Base-by-base conservation (phyloP, 2,113 vertebrate species). In the Telmatochromis bifrenatus region DNA sequence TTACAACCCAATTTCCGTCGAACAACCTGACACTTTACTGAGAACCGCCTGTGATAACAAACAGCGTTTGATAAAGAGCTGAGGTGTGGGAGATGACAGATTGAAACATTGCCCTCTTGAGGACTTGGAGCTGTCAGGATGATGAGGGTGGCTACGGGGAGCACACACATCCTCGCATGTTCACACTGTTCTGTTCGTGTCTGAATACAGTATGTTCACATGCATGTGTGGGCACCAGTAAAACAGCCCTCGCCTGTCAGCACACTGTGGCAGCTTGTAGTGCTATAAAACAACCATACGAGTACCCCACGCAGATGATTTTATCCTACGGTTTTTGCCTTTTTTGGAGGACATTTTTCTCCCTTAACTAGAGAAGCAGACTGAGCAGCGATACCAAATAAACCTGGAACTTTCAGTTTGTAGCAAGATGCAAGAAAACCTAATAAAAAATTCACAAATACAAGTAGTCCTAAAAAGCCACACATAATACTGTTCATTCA, bases 21-120 rank as follows among this genome's bases (percentile, higher is more conserved):
- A 62, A 82, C 56, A 79, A 90, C 84, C 49, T 81, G 89, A 90
- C 70, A 84, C 82, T 73, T 88, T 23, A 77, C 35, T 65, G 37
- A 87, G 45, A 62, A 81, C 4, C 49, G 82, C 84, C 54, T 21
- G 84, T 14, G 56, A 82, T 79, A 42, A 83, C 65, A 70, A 84
- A 73, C 37, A 23, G n/a, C 33, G 47, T 62, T 21, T 13, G 19
- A 45, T 53, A 31, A 56, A 84, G 83, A 80, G 60, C 51, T 8
- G 58, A 47, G 53, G 42, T 51, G 60, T 49, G 19, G 79, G 45
- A 7, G 82, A 6, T 79, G 91, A 85, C 85, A 87, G 75, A 79
- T n/a, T 39, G 49, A 84, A 77, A 19, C 5, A 19, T 60, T 70
- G 12, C 13, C 37, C 89, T 90, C 82, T 35, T 5, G 33, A 62